phyloP scores from a whole-genome alignment of 2,797 vertebrate genomes.

The Arctocebus calabarensis region DNA sequence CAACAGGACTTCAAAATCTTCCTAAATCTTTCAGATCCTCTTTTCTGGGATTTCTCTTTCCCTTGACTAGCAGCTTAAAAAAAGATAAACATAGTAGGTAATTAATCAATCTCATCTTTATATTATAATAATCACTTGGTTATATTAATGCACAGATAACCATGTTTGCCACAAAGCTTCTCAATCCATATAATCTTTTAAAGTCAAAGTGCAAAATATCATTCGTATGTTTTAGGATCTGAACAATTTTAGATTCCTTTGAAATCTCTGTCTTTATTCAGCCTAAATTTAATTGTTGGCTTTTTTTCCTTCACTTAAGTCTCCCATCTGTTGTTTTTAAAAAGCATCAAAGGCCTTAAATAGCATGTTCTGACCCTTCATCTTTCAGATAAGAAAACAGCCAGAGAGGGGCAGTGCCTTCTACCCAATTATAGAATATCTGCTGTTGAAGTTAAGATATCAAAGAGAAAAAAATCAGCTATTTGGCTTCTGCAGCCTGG shows the following conservation, averaged over 20 bases:
- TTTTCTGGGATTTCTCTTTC: neutral
- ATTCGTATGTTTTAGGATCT: neutral
- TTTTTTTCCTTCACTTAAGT: slow-evolving; percentile 19
- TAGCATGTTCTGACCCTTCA: neutral
- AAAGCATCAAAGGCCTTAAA: slow-evolving; percentile 41
- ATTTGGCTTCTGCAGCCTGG: neutral
- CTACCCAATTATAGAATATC: neutral
- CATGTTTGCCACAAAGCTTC: neutral
- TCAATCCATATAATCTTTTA: slow-evolving; percentile 1
- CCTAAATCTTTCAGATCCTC: neutral
- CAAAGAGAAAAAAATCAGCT: slow-evolving; percentile 19
- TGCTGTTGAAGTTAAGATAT: neutral
- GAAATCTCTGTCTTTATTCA: slow-evolving; percentile 60
- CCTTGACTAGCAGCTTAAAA: neutral
- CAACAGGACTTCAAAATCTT: neutral
- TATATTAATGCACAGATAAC: slow-evolving; percentile 10
- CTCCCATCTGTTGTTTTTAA: slow-evolving; percentile 55
- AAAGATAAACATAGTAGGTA: neutral
- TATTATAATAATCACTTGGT: neutral
- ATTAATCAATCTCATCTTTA: neutral
- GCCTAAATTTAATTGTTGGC: slow-evolving; percentile 33
- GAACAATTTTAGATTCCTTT: slow-evolving; percentile 53
- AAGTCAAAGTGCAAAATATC: slow-evolving; percentile 30
- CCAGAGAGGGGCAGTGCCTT: neutral
- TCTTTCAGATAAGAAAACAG: slow-evolving; percentile 37